Conservation (phyloP, 92 coral and sea anemone species). For the Palythoa grandis region DNA sequence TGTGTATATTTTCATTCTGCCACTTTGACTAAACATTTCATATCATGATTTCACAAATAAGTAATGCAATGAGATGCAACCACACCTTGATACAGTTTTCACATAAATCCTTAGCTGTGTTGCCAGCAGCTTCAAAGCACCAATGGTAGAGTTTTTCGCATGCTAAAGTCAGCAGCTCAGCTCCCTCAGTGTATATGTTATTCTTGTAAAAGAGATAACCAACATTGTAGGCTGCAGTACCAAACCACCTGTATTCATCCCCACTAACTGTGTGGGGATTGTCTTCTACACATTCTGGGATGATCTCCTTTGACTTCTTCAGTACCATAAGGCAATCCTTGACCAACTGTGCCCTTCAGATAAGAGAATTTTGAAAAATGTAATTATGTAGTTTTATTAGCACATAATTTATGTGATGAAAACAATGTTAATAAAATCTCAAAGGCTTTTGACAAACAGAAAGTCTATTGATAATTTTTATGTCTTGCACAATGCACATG, state of each 20-base stretch:
- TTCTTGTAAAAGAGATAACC: constrained; percentile 75
- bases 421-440: no score
- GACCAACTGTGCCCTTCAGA: constrained; percentile 12
- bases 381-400: no score
- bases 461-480: no score
- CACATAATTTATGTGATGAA: no score
- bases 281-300: not conserved
- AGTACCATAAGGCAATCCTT: constrained; percentile 17
- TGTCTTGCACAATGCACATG: no score
- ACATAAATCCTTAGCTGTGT: not conserved
- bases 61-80: not conserved
- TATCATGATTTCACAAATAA: not conserved
- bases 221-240: constrained; percentile 64
- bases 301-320: constrained; percentile 20
- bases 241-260: constrained; percentile 78
- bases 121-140: constrained; percentile 64
- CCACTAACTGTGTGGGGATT: constrained; percentile 41
- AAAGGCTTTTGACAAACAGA: no score
- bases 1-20: not conserved
- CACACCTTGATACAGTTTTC: constrained; percentile 21
- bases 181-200: constrained; percentile 69
- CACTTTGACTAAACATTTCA: no score
- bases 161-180: constrained; percentile 72
- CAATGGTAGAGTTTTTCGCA: constrained; percentile 77
- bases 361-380: not conserved